Evolutionary conservation across 2,113 vertebrate species (phyloP).

Genomic region (Phodopus roborovskii): DNA sequence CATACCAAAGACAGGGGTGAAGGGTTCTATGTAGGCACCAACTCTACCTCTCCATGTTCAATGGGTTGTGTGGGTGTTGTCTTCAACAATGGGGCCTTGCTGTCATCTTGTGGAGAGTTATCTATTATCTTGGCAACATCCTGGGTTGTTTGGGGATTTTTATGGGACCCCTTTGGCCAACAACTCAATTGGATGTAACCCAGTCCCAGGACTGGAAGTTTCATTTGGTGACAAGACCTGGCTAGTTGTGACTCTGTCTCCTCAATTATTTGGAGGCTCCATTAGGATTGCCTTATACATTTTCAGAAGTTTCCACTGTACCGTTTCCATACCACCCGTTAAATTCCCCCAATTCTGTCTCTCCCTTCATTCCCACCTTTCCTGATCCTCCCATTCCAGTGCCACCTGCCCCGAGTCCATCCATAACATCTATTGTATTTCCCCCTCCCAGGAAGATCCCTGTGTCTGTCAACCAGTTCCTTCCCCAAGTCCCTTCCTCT

Average conservation of each 20-base stretch:
- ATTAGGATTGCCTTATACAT: background rate
- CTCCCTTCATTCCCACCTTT: background rate
- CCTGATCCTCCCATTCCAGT: background rate
- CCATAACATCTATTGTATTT: background rate
- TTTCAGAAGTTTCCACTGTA: background rate
- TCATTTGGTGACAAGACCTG: background rate
- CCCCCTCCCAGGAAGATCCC: background rate
- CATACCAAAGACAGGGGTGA: background rate
- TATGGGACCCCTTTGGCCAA: background rate
- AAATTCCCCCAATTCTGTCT: background rate
- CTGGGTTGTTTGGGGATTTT: background rate
- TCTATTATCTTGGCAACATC: background rate
- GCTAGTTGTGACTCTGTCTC: background rate
- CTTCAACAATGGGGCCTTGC: background rate
- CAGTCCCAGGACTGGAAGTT: background rate
- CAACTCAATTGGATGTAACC: background rate
- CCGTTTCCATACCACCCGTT: background rate
- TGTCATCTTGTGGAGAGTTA: background rate
- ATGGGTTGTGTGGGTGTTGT: background rate
- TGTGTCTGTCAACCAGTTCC: background rate
- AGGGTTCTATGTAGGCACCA: background rate
- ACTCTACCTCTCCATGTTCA: background rate
- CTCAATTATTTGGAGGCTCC: background rate
- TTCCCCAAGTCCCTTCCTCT: background rate
- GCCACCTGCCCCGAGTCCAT: background rate